Evolutionary conservation across 2,797 vertebrate genomes (phyloP).

Genomic region (Onychomys leucogaster): DNA sequence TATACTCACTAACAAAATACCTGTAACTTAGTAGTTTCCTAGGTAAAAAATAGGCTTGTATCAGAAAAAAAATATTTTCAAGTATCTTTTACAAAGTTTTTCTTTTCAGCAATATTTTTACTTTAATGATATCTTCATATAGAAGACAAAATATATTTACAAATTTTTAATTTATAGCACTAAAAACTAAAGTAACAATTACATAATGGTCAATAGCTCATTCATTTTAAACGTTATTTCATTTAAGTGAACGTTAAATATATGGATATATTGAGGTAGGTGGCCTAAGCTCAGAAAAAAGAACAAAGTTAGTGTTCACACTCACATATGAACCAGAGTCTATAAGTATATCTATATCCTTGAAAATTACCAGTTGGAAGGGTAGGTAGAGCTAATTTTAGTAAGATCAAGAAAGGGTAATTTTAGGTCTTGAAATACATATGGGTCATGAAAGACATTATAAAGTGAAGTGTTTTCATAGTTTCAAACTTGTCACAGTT

Average conservation of each 20-base stretch:
- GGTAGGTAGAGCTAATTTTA: not conserved
- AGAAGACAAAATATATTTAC: not conserved
- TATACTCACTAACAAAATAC: not conserved
- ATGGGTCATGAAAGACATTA: not conserved
- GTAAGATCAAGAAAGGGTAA: not conserved
- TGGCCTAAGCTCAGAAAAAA: not conserved
- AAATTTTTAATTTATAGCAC: not conserved
- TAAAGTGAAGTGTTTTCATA: not conserved
- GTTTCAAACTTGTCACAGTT: not conserved
- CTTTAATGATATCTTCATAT: not conserved
- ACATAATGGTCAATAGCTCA: not conserved
- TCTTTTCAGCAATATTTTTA: not conserved
- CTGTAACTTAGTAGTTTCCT: not conserved
- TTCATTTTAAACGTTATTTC: not conserved
- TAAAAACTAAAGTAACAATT: not conserved
- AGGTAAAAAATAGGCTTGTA: not conserved
- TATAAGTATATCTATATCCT: too few relatives aligned
- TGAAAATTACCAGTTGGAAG: not conserved
- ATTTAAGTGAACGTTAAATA: not conserved
- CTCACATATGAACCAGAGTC: not conserved
- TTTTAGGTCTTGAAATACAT: not conserved
- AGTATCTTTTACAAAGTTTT: not conserved
- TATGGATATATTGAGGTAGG: not conserved
- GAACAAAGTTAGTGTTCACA: not conserved
- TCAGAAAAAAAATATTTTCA: not conserved